Evolutionary conservation across 1,140 invertebrate genomes (phyloP).

Genomic region (Hypsibius dujardini): DNA sequence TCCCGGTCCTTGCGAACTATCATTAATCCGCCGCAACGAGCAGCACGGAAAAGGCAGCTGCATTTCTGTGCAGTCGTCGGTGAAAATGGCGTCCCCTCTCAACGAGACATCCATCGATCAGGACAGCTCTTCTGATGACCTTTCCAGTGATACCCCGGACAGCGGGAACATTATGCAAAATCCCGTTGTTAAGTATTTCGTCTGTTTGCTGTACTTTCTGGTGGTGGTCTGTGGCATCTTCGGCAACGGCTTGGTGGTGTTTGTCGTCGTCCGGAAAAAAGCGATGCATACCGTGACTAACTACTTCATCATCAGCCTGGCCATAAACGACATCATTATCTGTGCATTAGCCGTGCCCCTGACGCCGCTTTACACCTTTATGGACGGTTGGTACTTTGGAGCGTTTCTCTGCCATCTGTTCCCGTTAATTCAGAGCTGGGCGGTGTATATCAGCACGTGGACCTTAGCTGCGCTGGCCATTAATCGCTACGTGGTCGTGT

Average conservation of each 20-base stretch:
- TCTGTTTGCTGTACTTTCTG: too few relatives aligned
- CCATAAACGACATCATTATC: not conserved
- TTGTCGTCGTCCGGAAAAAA: slow-evolving; percentile 38
- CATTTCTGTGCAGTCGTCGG: too few relatives aligned
- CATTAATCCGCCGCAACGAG: too few relatives aligned
- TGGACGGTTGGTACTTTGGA: slow-evolving; percentile 31
- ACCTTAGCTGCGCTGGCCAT: slow-evolving; percentile 31
- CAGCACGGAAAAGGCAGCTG: too few relatives aligned
- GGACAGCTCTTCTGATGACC: too few relatives aligned
- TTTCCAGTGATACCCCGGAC: too few relatives aligned
- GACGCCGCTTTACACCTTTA: slow-evolving; percentile 25
- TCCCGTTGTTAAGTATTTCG: too few relatives aligned
- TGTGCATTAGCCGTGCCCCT: slow-evolving; percentile 19
- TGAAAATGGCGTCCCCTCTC: too few relatives aligned
- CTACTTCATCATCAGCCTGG: not conserved
- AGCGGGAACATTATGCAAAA: too few relatives aligned
- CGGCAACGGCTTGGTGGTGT: not conserved
- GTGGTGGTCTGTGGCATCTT: slow-evolving; percentile 30
- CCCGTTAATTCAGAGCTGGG: slow-evolving; percentile 29
- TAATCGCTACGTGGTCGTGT: slow-evolving; percentile 30
- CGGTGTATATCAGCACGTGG: slow-evolving; percentile 32
- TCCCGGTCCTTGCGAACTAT: too few relatives aligned
- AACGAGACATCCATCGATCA: too few relatives aligned
- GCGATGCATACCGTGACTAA: slow-evolving; percentile 29
- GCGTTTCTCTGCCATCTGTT: slow-evolving; percentile 29